Evolutionary conservation across 2,888 invertebrate species (phyloP), one percentile per base, ranked within the genome.

Genomic region (Psylliodes chrysocephalus): DNA sequence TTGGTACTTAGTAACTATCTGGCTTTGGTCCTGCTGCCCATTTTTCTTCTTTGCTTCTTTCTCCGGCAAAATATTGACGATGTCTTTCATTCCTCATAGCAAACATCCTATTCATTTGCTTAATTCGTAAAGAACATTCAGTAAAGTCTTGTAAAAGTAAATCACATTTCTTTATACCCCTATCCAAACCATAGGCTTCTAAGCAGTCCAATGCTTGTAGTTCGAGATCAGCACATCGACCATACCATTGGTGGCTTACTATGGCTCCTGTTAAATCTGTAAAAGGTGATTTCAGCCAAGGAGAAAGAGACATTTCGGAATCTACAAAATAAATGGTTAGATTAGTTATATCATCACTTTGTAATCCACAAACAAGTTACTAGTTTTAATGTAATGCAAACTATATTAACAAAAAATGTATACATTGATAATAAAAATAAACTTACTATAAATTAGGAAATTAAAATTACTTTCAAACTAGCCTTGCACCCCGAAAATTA

Each of bases 121-220:
- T 90, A 0, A 80, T 79, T 68, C 83, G 80, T 1, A 83, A 82
- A 12, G 86, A 82, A 72, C 94, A 94, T 81, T 94, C 94, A 63
- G 86, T 84, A 73, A 89, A 90, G 80, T 94, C 93, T 0, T 84
- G 83, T 60, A 90, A 84, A 5, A 91, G 78, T 54, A 84, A 79
- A 2, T 80, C 76, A 77, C 94, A 94, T 77, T 89, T 87, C n/a
- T 75, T 75, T 30, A 82, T 72, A 0, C 90, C 91, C 38, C 85
- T 84, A n/a, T 88, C 87, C 7, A 88, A 73, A 1, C 94, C 94
- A 70, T 94, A 93, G 1, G 92, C 94, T 76, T 94, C 93, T 49
- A 93, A 76, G 75, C 94, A 94, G 70, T 94, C 91, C 83, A 91
- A 87, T 75, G 88, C 87, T 25, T 86, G 85, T 78, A 90, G 83